These are phyloP conservation scores for Bufotes viridis DNA, from an alignment of 2,797 vertebrate genomes.

Conservation along the genomic window DNA sequence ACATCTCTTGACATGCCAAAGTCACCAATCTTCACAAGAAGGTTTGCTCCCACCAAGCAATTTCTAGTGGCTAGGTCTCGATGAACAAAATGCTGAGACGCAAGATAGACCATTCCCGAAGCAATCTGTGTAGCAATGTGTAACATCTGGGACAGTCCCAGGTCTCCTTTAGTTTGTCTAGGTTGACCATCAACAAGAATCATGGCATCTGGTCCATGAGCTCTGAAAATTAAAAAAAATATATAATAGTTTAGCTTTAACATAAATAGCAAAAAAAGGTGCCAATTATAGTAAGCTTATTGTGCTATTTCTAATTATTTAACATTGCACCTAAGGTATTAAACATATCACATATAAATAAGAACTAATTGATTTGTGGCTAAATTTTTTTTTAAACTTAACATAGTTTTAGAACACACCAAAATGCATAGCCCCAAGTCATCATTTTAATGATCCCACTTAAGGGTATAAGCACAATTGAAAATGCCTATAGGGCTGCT, in stretches of 20 bases:
- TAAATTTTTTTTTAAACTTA: too few species aligned
- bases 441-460: too few species aligned
- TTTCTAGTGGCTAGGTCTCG: conserved; percentile 98
- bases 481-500: too few species aligned
- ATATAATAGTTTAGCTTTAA: neutral
- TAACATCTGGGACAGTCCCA: conserved; percentile 96
- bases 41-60: conserved; percentile 94
- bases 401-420: too few species aligned
- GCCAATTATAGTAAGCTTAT: neutral
- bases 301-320: neutral
- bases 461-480: too few species aligned
- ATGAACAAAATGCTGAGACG: conserved; percentile 98
- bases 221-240: conserved; percentile 76
- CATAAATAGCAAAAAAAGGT: neutral
- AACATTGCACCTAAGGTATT: neutral
- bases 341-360: too few species aligned
- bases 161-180: conserved; percentile 91
- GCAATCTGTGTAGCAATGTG: conserved; percentile 96
- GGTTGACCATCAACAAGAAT: conserved; percentile 97
- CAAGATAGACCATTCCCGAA: conserved; percentile 97
- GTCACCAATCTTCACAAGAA: conserved; percentile 98
- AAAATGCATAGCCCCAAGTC: too few species aligned
- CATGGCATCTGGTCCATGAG: conserved; percentile 95
- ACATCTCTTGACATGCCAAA: conserved; percentile 99
- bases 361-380: too few species aligned